Percentiles rank a stretch among this genome's conserved stretches.
These are phyloP conservation scores for Sinodicranocentrus sp. DNA, from an alignment of 2,888 invertebrate species.

Conservation along the genomic window DNA sequence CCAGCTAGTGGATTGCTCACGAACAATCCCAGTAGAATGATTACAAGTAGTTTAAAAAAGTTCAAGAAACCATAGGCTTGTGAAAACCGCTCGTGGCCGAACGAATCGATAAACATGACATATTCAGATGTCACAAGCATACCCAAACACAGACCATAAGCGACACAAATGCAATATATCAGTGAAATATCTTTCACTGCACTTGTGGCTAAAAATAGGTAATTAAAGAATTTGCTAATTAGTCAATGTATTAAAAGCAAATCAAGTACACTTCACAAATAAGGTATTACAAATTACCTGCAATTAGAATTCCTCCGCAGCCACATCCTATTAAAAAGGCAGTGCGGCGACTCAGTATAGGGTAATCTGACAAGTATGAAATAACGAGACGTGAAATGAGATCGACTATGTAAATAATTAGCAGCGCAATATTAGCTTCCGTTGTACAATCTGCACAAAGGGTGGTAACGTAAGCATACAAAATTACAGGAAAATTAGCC, in stretches of 20 bases:
- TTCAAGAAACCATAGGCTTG: constrained; percentile 69
- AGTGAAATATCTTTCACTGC: constrained; percentile 54
- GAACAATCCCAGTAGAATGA: constrained; percentile 39
- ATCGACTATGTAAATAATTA: constrained; percentile 70
- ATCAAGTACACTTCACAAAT: background rate
- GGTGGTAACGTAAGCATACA: constrained; percentile 62
- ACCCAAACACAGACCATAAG: constrained; percentile 71
- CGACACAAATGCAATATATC: constrained; percentile 66
- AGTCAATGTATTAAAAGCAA: background rate
- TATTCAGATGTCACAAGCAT: constrained; percentile 66
- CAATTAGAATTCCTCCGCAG: constrained; percentile 56
- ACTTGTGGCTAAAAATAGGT: constrained; percentile 54
- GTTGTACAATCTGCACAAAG: constrained; percentile 8
- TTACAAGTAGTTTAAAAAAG: constrained; percentile 59
- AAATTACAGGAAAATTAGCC: constrained; percentile 70
- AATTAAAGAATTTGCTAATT: background rate
- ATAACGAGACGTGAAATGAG: constrained; percentile 69
- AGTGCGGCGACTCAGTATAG: constrained; percentile 56
- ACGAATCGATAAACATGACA: constrained; percentile 72
- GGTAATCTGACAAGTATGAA: constrained; percentile 72
- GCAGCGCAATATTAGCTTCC: constrained; percentile 56
- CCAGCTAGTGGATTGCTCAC: constrained; percentile 61
- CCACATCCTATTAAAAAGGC: constrained; percentile 64
- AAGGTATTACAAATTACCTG: constrained; percentile 49
- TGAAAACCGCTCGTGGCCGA: constrained; percentile 67